Base-by-base conservation (phyloP, 2,888 invertebrate species). In the Hofmannophila pseudospretella region DNA sequence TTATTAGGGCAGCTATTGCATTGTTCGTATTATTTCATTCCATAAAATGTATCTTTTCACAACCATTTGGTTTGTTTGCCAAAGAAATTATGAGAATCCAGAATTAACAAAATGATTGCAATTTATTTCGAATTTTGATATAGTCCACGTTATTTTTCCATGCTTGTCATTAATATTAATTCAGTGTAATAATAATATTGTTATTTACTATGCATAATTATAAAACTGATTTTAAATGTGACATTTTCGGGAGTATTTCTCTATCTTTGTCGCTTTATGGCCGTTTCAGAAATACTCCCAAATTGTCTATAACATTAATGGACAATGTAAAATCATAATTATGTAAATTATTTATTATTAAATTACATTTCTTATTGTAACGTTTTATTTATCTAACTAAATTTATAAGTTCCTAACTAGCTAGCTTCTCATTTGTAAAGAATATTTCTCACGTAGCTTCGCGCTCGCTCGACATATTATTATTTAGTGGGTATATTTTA, bases 331-430 rank as follows among this genome's bases (percentile, higher is more conserved):
- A 73, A 71, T 70, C 69, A 64, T 58, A 45, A 54, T 70, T 69
- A 69, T 82, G 78, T 78, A 77, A 77, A 80, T 78, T 82, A 81
- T 82, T 84, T 82, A 81, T 82, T 82, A 69, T 71, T 64, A 55
- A 72, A 75, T 71, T 70, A 70, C 67, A 69, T 65, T 53, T 66
- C 60, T 52, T 62, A 49, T 62, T 61, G 55, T 71, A 71, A 74
- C 54, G 55, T 67, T 69, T 73, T 82, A 81, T 82, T 82, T 82
- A 81, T 77, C 75, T 63, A 67, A 67, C 73, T 78, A 76, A 78
- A 78, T 72, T 76, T 78, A 68, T 81, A 81, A 85, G 85, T 86
- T 86, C 85, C 85, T 86, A 85, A 80, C 79, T 80, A 82, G 81
- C 79, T 81, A 79, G 72, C 78, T 75, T 74, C 69, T 72, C 73